Evolutionary conservation across 2,797 vertebrate species (phyloP).

Genomic region (Melanotaenia boesemani): DNA sequence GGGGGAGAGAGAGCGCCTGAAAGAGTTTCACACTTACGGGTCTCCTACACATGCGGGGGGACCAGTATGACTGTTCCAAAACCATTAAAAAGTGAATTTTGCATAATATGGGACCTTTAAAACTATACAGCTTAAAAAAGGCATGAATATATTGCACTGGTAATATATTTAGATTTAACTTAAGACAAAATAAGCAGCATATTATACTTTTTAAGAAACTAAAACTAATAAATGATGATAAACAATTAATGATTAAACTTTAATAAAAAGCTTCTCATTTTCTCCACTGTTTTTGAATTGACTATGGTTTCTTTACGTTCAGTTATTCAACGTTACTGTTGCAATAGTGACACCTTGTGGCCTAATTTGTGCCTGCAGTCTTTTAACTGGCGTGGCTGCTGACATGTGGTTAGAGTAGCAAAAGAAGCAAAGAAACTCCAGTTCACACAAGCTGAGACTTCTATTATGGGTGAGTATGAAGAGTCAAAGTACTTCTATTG

Average conservation of each 20-base stretch:
- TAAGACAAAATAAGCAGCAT: background rate
- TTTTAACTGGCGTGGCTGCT: no score
- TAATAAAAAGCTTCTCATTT: background rate
- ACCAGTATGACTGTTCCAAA: no score
- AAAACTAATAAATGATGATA: background rate
- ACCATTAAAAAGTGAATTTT: no score
- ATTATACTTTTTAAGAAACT: background rate
- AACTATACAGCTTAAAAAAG: background rate
- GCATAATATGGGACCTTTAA: no score
- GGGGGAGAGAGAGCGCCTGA: no score
- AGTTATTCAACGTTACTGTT: background rate
- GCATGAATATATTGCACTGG: no score
- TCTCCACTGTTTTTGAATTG: background rate
- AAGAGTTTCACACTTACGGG: no score
- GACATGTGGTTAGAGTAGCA: background rate
- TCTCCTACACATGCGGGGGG: no score
- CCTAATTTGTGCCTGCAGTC: background rate
- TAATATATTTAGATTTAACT: no score
- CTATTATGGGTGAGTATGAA: background rate
- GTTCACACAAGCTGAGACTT: background rate
- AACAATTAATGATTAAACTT: background rate
- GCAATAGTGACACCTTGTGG: conserved; percentile 69
- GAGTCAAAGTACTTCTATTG: background rate
- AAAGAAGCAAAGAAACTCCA: background rate
- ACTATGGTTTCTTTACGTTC: background rate